Conservation (phyloP, 2,797 vertebrate genomes). For the Fistularia tabacaria region DNA sequence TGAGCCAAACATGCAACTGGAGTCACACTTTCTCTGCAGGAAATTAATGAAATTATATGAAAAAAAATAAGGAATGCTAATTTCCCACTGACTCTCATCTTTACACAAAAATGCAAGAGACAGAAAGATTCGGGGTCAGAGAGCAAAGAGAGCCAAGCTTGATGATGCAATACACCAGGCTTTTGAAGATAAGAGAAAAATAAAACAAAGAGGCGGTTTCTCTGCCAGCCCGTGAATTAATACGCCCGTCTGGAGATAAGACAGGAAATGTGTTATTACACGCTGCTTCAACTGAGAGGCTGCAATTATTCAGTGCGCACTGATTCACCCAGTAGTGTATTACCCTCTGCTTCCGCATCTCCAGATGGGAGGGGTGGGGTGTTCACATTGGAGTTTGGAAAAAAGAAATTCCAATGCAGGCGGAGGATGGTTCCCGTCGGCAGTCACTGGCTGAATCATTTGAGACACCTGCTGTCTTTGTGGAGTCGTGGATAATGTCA, state of each 20-base stretch:
- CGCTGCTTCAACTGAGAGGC: conserved; percentile 10
- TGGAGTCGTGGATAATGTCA: too few relatives aligned
- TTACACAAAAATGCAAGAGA: neutral
- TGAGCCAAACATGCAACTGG: too few relatives aligned
- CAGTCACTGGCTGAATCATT: too few relatives aligned
- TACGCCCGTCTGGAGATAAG: too few relatives aligned
- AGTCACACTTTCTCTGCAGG: neutral
- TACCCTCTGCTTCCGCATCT: conserved; percentile 26
- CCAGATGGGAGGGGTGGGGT: conserved; percentile 19
- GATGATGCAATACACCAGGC: neutral
- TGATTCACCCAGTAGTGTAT: conserved; percentile 40
- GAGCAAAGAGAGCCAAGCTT: neutral
- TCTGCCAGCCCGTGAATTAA: neutral
- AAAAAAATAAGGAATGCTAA: neutral
- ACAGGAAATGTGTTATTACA: conserved; percentile 14
- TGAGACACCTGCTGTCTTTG: too few relatives aligned
- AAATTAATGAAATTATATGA: neutral
- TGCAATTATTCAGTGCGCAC: conserved; percentile 23
- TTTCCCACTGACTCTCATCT: neutral
- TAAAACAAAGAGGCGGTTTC: conserved; percentile 3
- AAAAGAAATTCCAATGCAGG: conserved; percentile 11
- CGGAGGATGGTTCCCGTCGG: too few relatives aligned
- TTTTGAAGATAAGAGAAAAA: conserved; percentile 10
- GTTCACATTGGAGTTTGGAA: conserved; percentile 14
- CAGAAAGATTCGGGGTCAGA: conserved; percentile 9